These are phyloP conservation scores for Lordiphosa mommai DNA, from an alignment of 1,140 invertebrate species.

Conservation along the genomic window DNA sequence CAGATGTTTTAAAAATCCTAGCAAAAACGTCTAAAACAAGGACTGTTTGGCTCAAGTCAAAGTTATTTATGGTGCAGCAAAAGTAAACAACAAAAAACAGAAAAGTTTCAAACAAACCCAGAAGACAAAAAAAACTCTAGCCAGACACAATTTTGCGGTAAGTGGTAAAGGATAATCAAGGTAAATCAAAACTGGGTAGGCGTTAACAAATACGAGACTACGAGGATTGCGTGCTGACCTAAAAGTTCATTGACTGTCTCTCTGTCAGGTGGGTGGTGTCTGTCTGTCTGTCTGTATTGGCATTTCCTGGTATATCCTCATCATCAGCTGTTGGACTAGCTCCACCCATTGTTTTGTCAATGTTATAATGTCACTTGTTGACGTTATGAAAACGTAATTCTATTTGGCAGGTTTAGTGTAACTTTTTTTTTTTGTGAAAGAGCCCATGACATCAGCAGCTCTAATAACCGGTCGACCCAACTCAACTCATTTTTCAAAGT, in stretches of 20 bases:
- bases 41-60: conserved; percentile 47
- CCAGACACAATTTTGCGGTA: conserved; percentile 26
- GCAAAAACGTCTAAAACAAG: conserved; percentile 35
- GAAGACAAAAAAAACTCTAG: conserved; percentile 7
- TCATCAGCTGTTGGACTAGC: conserved; percentile 45
- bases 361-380: conserved; percentile 55
- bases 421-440: conserved; percentile 13
- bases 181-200: conserved; percentile 36
- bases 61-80: conserved; percentile 61
- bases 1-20: conserved; percentile 57
- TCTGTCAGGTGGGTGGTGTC: neutral
- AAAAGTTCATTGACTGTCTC: conserved; percentile 70
- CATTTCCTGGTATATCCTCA: conserved; percentile 39
- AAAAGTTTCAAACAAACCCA: conserved; percentile 5
- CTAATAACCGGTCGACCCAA: conserved; percentile 63
- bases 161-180: conserved; percentile 13
- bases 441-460: conserved; percentile 71
- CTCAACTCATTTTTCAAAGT: conserved; percentile 65
- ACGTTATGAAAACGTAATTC: conserved; percentile 26
- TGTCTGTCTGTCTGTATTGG: conserved; percentile 35
- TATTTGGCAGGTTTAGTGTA: conserved; percentile 36
- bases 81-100: conserved; percentile 19
- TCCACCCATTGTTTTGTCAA: conserved; percentile 65
- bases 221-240: conserved; percentile 53
- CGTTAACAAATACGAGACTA: conserved; percentile 30